Base-by-base conservation (phyloP, 2,888 invertebrate species). In the Caenorhabditis sp. region DNA sequence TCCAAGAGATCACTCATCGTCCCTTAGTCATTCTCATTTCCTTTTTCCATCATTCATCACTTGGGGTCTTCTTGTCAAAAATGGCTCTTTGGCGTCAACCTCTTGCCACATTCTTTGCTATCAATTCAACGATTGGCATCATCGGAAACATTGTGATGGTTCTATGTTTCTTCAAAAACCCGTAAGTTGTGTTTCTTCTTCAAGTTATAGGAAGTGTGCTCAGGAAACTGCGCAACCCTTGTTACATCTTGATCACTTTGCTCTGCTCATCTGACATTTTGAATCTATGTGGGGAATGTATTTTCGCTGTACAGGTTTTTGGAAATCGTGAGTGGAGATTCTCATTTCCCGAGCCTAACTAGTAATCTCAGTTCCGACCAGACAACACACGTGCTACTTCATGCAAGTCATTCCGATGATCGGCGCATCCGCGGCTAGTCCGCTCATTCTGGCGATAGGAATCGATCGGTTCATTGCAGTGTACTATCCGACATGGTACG, bases 401-500 rank as follows among this genome's bases (percentile, higher is more conserved):
- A 72, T 81, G 8, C 62, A 79, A 11, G 68, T 79, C 0, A 44
- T 84, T 22, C 81, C 84, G 9, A 50, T 84, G 0, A 35, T 81
- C 22, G 84, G 84, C 4, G 50, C 72, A 9, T 62, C 62, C n/a
- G 47, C 71, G 3, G 84, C 78, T 6, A 79, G 76, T 26, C 84
- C 84, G 1, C 44, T 84, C 60, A 81, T 81, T 32, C 56, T 84
- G 4, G 60, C 78, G 5, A 78, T 81, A 67, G 84, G 84, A n/a
- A 70, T 84, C 20, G 83, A 84, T 47, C 51, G 83, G 13, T 56
- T 81, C 5, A 78, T 20, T 18, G 47, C 47, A 6, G 47, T 47
- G n/a, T 18, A 20, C 18, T 20, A 18, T 18, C 47, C 47, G 18
- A 47, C 47, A 5, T 47, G 47, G 47, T 47, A 40, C 4, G 32